Percentiles rank a stretch among this genome's conserved stretches.
These are phyloP conservation scores for Scortum barcoo DNA, from an alignment of 2,113 vertebrate species.

Conservation along the genomic window DNA sequence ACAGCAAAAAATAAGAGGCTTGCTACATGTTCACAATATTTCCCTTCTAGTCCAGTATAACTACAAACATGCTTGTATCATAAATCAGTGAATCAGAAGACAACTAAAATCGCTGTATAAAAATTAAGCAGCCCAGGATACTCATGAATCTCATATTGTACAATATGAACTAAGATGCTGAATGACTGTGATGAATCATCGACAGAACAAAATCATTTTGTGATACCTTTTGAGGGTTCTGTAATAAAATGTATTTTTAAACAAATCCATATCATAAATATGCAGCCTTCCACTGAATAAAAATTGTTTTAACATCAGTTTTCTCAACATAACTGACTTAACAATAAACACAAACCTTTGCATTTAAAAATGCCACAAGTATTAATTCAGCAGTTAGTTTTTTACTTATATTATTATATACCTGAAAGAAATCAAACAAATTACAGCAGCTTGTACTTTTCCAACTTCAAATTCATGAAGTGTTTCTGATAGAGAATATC, in stretches of 20 bases:
- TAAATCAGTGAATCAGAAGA: constrained; percentile 16
- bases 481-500: not conserved
- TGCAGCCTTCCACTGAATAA: constrained; percentile 11
- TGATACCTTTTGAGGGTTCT: not conserved
- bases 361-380: not conserved
- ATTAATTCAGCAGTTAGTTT: not conserved
- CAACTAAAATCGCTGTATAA: not conserved
- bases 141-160: not conserved
- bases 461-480: not conserved
- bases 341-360: constrained; percentile 1
- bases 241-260: constrained; percentile 31
- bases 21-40: not conserved
- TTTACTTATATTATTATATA: not conserved
- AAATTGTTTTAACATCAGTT: not conserved
- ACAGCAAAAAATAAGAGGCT: constrained; percentile 72
- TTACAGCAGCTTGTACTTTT: not conserved
- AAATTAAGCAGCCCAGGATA: not conserved
- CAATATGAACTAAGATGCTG: not conserved
- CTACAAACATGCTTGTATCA: not conserved
- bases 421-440: constrained; percentile 27
- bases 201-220: not conserved
- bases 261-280: constrained; percentile 18
- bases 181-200: no score
- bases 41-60: not conserved
- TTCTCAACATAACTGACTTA: not conserved